Evolutionary conservation across 2,797 vertebrate species (phyloP).

Genomic region (Platalea minor): DNA sequence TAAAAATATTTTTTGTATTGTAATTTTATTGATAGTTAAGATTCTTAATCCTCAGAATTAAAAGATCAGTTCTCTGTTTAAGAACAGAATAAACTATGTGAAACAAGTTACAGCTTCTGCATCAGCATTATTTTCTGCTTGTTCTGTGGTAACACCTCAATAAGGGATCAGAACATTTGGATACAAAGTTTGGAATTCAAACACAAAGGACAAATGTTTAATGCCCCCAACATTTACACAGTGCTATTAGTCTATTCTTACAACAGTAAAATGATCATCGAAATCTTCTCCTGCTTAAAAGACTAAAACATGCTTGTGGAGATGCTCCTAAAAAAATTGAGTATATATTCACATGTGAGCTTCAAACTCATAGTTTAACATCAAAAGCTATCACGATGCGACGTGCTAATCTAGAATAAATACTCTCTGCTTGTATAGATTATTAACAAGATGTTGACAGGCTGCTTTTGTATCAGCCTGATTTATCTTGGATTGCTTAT

Average conservation of each 20-base stretch:
- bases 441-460: neutral
- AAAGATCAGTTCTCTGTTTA: neutral
- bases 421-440: neutral
- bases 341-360: neutral
- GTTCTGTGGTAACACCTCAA: neutral
- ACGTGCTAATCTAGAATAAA: neutral
- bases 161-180: neutral
- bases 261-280: neutral
- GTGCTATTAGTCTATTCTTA: neutral
- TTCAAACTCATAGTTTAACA: neutral
- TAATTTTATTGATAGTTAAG: neutral
- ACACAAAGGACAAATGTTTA: neutral
- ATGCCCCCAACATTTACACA: neutral
- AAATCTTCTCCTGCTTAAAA: neutral
- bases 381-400: neutral
- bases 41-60: neutral
- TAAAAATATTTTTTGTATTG: neutral
- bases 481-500: neutral
- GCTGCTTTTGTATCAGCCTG: neutral
- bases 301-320: neutral
- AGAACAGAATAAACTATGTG: neutral
- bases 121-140: neutral
- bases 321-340: neutral
- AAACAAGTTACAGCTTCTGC: neutral
- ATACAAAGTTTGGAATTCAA: neutral